Conservation (phyloP, 2,113 vertebrate genomes). For the Falco punctatus region DNA sequence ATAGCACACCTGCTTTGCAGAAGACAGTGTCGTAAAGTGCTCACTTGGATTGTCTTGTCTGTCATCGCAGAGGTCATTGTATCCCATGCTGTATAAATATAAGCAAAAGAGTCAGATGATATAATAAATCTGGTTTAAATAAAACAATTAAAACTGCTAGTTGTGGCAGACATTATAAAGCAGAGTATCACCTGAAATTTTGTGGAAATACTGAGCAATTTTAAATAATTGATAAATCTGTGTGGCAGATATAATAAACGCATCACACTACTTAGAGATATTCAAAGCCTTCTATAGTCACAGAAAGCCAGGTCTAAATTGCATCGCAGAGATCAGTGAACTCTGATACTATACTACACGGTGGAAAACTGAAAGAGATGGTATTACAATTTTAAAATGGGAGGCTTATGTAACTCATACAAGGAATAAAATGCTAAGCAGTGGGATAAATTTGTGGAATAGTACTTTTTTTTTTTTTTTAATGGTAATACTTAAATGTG, state of each 20-base stretch:
- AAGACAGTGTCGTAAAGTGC: slow-evolving; percentile 1
- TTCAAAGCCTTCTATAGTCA: background rate
- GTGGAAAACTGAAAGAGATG: background rate
- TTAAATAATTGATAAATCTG: background rate
- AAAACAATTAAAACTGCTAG: background rate
- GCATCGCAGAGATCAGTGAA: background rate
- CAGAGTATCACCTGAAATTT: background rate
- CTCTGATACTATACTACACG: background rate
- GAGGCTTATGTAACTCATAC: background rate
- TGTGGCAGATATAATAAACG: background rate
- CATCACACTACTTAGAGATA: background rate
- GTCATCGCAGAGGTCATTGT: slow-evolving; percentile 17
- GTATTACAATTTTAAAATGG: background rate
- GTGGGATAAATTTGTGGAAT: background rate
- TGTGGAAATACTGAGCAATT: background rate
- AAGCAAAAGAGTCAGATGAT: background rate
- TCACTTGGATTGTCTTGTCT: background rate
- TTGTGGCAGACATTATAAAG: background rate
- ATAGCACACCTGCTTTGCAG: background rate
- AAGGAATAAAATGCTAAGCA: background rate
- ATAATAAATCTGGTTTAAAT: background rate
- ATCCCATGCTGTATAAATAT: background rate
- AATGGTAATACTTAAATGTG: background rate
- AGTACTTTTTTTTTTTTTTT: background rate
- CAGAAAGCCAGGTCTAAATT: background rate